Evolutionary conservation across 2,113 vertebrate genomes (phyloP).

Genomic region (Hypanus sabinus): DNA sequence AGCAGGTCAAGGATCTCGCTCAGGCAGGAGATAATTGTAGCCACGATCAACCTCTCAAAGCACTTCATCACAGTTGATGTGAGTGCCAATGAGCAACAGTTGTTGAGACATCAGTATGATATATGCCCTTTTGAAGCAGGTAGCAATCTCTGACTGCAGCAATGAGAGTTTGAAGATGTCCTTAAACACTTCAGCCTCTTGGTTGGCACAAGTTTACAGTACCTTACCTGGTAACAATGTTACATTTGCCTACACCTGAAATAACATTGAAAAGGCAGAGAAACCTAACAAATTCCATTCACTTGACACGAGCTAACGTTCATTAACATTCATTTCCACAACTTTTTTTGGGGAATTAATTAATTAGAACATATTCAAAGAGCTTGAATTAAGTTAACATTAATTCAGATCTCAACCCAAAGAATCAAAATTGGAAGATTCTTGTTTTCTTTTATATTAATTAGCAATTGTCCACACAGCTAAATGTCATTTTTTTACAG

Average conservation of each 20-base stretch:
- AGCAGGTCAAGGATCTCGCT: too few relatives aligned
- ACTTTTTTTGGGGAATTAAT: slow-evolving; percentile 39
- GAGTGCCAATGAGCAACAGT: too few relatives aligned
- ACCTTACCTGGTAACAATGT: neutral
- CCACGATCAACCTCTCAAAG: too few relatives aligned
- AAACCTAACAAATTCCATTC: neutral
- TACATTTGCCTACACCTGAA: neutral
- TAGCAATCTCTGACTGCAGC: too few relatives aligned
- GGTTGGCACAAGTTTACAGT: too few relatives aligned
- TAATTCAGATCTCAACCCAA: slow-evolving; percentile 36
- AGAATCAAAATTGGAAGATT: slow-evolving; percentile 28
- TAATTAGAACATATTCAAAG: neutral
- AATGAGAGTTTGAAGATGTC: too few relatives aligned
- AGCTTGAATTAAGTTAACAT: slow-evolving; percentile 44
- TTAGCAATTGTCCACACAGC: neutral
- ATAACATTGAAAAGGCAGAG: neutral
- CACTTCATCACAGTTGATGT: too few relatives aligned
- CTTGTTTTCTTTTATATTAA: slow-evolving; percentile 38
- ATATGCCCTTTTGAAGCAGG: too few relatives aligned
- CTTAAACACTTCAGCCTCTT: too few relatives aligned
- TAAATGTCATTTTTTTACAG: neutral
- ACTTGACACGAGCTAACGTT: neutral
- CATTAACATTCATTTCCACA: neutral
- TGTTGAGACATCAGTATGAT: too few relatives aligned
- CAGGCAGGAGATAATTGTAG: too few relatives aligned